Conservation (phyloP, 2,113 vertebrate species). For the Poeciliopsis prolifica region DNA sequence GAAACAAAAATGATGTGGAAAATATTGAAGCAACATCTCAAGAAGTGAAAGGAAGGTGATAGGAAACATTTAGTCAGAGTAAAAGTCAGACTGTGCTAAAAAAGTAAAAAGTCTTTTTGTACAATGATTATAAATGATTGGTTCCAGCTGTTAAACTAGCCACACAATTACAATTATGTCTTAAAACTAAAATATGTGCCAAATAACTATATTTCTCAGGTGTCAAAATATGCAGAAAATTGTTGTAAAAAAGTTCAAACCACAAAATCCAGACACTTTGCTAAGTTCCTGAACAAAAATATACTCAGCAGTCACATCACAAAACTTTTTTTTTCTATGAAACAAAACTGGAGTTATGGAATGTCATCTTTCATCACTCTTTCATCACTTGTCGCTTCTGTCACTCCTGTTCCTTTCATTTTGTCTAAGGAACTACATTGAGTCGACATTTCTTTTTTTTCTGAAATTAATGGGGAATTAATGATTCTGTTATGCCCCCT, state of each 20-base stretch:
- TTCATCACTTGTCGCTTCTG: constrained; percentile 66
- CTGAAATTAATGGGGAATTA: constrained; percentile 80
- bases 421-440: constrained; percentile 39
- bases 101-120: too few species aligned
- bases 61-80: too few species aligned
- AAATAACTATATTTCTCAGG: background rate
- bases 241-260: background rate
- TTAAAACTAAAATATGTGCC: background rate
- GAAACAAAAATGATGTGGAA: too few species aligned
- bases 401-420: constrained; percentile 47
- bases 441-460: constrained; percentile 54
- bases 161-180: background rate
- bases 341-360: constrained; percentile 30
- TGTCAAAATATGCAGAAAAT: background rate
- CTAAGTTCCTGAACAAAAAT: background rate
- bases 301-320: constrained; percentile 13
- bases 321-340: background rate
- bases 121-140: background rate
- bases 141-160: background rate
- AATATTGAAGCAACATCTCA: too few species aligned
- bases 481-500: constrained; percentile 78
- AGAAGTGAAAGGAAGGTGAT: too few species aligned
- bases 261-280: too few species aligned
- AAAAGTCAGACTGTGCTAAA: background rate
- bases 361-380: constrained; percentile 45